phyloP scores from a whole-genome alignment of 2,888 invertebrate species.

The Hipparchia sbordonii region DNA sequence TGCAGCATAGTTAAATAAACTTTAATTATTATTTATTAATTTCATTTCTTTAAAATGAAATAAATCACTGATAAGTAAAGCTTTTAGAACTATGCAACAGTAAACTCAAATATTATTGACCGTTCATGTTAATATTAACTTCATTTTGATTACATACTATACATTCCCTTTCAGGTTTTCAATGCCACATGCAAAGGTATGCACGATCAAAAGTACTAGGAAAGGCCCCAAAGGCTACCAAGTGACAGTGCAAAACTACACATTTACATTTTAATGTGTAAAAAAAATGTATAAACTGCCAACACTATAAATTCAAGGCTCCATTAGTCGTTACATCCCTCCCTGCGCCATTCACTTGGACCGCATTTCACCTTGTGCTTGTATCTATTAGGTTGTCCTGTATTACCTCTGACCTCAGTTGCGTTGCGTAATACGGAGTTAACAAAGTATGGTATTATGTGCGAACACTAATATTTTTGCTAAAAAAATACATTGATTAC shows the following conservation, averaged over 20 bases:
- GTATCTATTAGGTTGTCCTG: constrained; percentile 39
- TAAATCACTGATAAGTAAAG: no score
- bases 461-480: no score
- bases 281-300: constrained; percentile 38
- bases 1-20: no score
- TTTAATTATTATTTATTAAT: no score
- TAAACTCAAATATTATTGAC: background rate
- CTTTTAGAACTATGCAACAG: background rate
- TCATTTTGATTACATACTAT: background rate
- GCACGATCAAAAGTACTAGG: constrained; percentile 11
- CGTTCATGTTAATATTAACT: constrained; percentile 5
- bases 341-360: constrained; percentile 64
- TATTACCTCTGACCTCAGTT: constrained; percentile 30
- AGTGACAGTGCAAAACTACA: constrained; percentile 14
- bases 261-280: constrained; percentile 15
- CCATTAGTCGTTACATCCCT: constrained; percentile 42
- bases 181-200: constrained; percentile 15
- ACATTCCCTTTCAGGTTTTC: constrained; percentile 23
- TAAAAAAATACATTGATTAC: no score
- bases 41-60: no score
- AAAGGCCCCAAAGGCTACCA: constrained; percentile 10
- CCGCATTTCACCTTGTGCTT: constrained; percentile 74
- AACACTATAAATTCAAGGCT: constrained; percentile 61
- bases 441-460: background rate
- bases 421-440: constrained; percentile 18